These are phyloP conservation scores for Phylloscopus trochilus DNA, from an alignment of 2,113 vertebrate genomes.

Conservation along the genomic window DNA sequence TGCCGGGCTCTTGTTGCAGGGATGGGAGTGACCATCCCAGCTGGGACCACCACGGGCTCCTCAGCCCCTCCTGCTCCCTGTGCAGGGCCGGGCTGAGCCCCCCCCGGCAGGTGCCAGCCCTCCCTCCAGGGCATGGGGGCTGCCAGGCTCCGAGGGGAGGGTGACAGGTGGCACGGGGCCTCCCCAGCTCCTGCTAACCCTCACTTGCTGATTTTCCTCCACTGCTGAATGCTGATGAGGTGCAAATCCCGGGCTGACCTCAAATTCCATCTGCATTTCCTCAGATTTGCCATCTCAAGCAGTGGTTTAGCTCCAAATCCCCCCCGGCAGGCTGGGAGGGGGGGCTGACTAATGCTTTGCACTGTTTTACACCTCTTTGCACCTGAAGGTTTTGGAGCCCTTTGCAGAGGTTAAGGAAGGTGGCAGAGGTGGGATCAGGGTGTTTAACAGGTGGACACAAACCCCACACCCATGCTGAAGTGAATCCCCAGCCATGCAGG, in stretches of 20 bases:
- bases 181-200: neutral
- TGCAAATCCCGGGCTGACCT: neutral
- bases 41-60: neutral
- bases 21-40: neutral
- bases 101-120: rapidly evolving
- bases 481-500: rapidly evolving
- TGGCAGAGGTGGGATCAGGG: neutral
- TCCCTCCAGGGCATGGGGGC: rapidly evolving
- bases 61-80: neutral
- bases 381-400: neutral
- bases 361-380: neutral
- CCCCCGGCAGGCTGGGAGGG: neutral
- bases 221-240: neutral
- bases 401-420: neutral
- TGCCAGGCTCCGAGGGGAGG: neutral
- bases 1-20: neutral
- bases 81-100: neutral
- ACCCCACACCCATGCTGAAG: neutral
- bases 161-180: neutral
- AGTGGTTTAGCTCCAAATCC: neutral
- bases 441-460: neutral
- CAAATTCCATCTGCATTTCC: neutral
- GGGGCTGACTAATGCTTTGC: neutral
- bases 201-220: neutral
- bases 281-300: neutral